Conservation (phyloP, 2,113 vertebrate genomes). For the Edolisoma coerulescens region DNA sequence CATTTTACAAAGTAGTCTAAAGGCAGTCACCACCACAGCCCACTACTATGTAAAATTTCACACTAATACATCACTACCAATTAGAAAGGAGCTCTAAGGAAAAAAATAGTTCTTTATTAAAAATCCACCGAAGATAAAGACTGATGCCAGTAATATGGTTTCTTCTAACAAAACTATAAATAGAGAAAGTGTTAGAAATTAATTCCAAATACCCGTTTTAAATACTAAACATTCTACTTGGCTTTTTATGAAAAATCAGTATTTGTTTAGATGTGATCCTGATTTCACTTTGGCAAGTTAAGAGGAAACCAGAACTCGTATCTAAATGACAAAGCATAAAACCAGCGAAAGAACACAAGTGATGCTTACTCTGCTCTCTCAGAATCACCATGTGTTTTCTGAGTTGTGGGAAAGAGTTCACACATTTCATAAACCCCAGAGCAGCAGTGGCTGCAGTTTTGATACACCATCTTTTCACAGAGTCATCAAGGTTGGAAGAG, state of each 20-base stretch:
- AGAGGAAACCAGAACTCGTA: not conserved
- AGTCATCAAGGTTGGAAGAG: not conserved
- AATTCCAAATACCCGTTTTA: not conserved
- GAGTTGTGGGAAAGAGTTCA: not conserved
- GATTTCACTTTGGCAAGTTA: not conserved
- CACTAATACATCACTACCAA: not conserved
- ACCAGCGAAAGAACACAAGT: not conserved
- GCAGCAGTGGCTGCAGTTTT: not conserved
- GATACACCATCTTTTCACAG: not conserved
- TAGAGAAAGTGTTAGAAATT: not conserved
- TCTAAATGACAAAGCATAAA: not conserved
- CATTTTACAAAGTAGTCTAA: not conserved
- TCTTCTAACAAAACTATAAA: not conserved
- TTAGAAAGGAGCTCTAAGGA: not conserved
- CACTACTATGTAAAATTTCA: not conserved
- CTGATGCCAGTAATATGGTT: not conserved
- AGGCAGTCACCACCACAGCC: not conserved
- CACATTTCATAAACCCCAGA: not conserved
- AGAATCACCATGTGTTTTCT: not conserved
- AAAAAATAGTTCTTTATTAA: not conserved
- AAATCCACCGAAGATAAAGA: not conserved
- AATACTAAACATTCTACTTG: not conserved
- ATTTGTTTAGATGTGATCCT: not conserved
- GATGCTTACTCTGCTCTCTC: not conserved
- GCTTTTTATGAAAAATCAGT: not conserved